These are phyloP conservation scores for Tragelaphus buxtoni DNA, from an alignment of 2,113 vertebrate genomes.

Conservation along the genomic window DNA sequence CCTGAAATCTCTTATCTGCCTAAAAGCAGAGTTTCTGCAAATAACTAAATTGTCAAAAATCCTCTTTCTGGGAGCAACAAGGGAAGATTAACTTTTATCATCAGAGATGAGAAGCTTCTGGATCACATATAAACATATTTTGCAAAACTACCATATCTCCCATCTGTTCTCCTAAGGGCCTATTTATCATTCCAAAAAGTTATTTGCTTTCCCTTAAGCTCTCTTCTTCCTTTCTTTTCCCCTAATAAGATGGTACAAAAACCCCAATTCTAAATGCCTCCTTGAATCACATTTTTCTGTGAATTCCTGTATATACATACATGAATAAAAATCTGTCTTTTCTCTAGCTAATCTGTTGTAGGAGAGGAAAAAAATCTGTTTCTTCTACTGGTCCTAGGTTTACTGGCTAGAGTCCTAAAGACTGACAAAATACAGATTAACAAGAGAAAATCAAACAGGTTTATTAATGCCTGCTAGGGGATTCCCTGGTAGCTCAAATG, in stretches of 20 bases:
- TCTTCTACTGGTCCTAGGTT: background rate
- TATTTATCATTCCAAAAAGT: background rate
- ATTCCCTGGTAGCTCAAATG: background rate
- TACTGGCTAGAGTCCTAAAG: background rate
- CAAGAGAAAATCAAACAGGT: background rate
- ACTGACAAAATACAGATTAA: background rate
- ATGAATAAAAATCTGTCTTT: background rate
- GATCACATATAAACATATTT: background rate
- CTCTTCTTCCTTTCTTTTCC: background rate
- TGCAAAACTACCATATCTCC: background rate
- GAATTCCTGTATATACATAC: background rate
- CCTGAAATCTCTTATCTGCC: background rate
- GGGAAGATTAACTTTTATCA: background rate
- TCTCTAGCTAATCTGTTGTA: background rate
- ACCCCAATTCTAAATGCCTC: background rate
- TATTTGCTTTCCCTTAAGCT: background rate
- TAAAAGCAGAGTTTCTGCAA: background rate
- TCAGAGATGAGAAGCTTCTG: background rate
- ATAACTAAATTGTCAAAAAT: background rate
- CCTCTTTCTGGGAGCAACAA: background rate
- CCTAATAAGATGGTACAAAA: background rate
- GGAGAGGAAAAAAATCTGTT: background rate
- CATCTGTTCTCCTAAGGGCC: background rate
- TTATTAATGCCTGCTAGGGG: background rate
- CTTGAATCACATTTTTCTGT: background rate